Percentiles rank a stretch among this genome's conserved stretches.
These are phyloP conservation scores for Pogonophryne albipinna DNA, from an alignment of 2,797 vertebrate species.

Conservation along the genomic window DNA sequence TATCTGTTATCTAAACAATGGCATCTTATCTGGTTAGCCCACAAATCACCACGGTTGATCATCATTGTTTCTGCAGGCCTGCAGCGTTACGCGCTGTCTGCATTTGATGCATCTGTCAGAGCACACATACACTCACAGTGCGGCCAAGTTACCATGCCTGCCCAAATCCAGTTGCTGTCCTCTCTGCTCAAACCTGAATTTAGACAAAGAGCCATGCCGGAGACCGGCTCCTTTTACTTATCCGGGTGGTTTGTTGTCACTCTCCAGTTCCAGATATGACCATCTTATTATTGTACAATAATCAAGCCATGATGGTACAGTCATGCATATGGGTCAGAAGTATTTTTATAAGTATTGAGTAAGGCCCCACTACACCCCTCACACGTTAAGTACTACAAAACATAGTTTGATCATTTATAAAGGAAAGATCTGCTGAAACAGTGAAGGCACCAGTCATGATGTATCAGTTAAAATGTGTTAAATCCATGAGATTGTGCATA, in stretches of 20 bases:
- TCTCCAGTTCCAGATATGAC: not conserved
- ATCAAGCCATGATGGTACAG: conserved; percentile 35
- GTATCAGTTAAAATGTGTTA: not conserved
- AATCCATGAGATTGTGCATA: not conserved
- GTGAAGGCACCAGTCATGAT: not conserved
- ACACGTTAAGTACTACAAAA: conserved; percentile 6
- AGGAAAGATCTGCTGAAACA: not conserved
- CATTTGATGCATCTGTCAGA: conserved; percentile 51
- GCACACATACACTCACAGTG: conserved; percentile 19
- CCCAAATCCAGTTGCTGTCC: conserved; percentile 18
- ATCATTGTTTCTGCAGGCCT: conserved; percentile 71
- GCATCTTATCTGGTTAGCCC: conserved; percentile 71
- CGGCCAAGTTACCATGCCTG: conserved; percentile 52
- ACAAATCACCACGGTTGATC: conserved; percentile 59
- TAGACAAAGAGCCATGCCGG: not conserved
- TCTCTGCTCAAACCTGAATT: not conserved
- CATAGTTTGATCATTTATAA: not conserved
- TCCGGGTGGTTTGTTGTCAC: not conserved
- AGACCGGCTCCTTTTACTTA: not conserved
- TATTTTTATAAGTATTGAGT: conserved; percentile 35
- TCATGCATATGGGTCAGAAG: conserved; percentile 49
- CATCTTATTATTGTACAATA: conserved; percentile 12
- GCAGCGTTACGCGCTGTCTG: conserved; percentile 59
- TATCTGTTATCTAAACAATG: conserved; percentile 71
- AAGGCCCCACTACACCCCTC: conserved; percentile 28